Conservation (phyloP, 2,113 vertebrate species). For the Stercorarius parasiticus region DNA sequence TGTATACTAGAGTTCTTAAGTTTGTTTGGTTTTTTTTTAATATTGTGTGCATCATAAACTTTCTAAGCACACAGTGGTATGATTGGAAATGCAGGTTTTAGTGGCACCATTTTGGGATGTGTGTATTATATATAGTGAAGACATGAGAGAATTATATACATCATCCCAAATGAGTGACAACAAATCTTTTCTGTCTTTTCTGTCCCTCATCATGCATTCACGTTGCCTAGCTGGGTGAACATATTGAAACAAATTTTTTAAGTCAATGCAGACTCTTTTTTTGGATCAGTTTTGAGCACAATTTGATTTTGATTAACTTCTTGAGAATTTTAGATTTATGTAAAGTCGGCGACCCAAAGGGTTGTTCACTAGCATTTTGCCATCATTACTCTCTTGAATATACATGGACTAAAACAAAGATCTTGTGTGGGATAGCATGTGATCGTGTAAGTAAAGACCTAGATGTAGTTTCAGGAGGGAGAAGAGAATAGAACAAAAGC, state of each 20-base stretch:
- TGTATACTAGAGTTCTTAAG: background rate
- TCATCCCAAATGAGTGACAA: background rate
- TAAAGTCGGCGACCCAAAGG: background rate
- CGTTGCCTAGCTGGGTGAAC: background rate
- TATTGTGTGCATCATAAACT: background rate
- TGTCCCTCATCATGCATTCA: background rate
- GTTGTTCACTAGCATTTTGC: background rate
- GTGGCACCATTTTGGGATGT: background rate
- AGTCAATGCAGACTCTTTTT: background rate
- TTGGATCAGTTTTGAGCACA: background rate
- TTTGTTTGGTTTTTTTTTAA: background rate
- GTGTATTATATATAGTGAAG: constrained; percentile 2
- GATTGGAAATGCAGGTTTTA: background rate
- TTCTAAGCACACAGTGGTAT: background rate
- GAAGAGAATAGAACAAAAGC: background rate
- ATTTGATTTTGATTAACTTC: background rate
- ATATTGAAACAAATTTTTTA: background rate
- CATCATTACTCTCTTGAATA: background rate
- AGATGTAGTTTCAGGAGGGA: background rate
- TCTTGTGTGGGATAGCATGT: background rate
- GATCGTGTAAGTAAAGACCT: background rate
- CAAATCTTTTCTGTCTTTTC: background rate
- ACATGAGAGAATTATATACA: background rate
- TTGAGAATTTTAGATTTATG: background rate
- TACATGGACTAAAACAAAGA: background rate